Base-by-base conservation (phyloP, 1,140 invertebrate genomes). In the Bradynema listronoti region DNA sequence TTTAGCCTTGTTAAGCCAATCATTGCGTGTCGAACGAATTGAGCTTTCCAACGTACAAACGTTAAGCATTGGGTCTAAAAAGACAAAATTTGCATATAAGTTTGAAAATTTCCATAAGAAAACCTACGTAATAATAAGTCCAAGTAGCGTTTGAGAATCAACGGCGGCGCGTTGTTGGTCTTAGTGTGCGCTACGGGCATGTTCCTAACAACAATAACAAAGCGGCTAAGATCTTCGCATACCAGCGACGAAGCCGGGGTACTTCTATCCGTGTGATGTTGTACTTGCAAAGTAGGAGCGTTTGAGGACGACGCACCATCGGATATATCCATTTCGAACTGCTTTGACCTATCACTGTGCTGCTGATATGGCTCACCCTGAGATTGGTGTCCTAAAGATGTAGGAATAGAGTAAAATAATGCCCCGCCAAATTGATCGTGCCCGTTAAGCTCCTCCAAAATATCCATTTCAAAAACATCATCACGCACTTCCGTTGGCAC, bases 1-100 rank as follows among this genome's bases (percentile, higher is more conserved):
- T 41, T 66, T 66, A 41, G 67, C 64, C 22, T 62, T 69, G 51
- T 66, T 66, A n/a, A 69, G 47, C 64, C 64, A 66, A 25, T 66
- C 64, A 34, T 32, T 45, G 4, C 64, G 56, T 30, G 65, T 68
- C 6, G 54, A 32, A 22, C 43, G 45, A 3, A 66, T 1, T 5
- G 63, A 50, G 27, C 47, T 51, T n/a, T 65, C 41, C 34, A 66
- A 29, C 22, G 62, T 63, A 39, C 30, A 19, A 2, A 29, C 65
- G 41, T 58, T 55, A 19, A 63, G 9, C 27, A 43, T 39, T 32
- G 25, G 50, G 51, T 63, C 62, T 63, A 43, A 7, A 52, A 22
- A 25, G 11, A 27, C 16, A 19, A 56, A 24, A 47, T 29, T 9
- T 7, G 19, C 7, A 47, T 47, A 11, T 9, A 24, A 58, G 22